Conservation (phyloP, 2,888 invertebrate species). For the Ochropacha duplaris region DNA sequence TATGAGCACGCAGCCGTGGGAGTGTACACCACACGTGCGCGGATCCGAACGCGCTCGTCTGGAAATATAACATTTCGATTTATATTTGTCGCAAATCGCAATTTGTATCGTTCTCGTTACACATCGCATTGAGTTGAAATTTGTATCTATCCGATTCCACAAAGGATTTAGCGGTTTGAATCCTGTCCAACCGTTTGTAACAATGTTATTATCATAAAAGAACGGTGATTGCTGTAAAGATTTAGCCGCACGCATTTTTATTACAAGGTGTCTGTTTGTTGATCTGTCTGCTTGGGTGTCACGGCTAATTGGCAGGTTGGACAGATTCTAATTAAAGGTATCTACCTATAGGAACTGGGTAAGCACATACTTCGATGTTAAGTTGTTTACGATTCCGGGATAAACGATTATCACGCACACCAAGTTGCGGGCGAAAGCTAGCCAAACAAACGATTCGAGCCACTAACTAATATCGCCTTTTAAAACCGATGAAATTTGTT, state of each 20-base stretch:
- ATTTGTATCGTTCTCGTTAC: conserved; percentile 55
- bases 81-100: conserved; percentile 51
- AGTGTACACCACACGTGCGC: conserved; percentile 56
- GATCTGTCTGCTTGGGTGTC: too few relatives aligned
- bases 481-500: background rate
- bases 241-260: conserved; percentile 3
- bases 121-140: conserved; percentile 48
- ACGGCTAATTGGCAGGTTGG: too few relatives aligned
- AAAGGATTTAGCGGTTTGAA: conserved; percentile 17
- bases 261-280: too few relatives aligned
- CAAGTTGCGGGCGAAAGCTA: too few relatives aligned
- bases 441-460: too few relatives aligned
- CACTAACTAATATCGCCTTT: too few relatives aligned
- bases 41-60: conserved; percentile 31
- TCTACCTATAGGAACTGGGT: too few relatives aligned
- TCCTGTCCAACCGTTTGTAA: conserved; percentile 21
- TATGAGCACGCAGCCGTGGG: conserved; percentile 36
- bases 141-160: conserved; percentile 6
- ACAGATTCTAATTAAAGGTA: too few relatives aligned
- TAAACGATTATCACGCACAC: too few relatives aligned
- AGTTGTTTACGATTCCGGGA: too few relatives aligned
- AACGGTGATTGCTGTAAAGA: conserved; percentile 14
- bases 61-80: conserved; percentile 68
- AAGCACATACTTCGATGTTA: too few relatives aligned
- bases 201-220: conserved; percentile 5